phyloP scores from a whole-genome alignment of 1,140 invertebrate species.

The Philotrypesis tridentata region DNA sequence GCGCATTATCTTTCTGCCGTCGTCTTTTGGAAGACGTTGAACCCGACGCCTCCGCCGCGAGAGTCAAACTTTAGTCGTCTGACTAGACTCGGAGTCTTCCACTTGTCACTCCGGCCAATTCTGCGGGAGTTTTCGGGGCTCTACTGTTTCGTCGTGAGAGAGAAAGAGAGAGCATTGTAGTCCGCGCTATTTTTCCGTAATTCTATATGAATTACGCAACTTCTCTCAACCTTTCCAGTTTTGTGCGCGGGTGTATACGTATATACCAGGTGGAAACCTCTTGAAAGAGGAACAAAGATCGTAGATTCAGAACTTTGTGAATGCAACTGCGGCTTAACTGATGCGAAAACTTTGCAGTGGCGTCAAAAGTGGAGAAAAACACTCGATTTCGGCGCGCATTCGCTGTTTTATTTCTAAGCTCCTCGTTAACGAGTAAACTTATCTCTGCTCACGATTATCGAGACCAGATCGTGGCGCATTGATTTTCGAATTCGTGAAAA shows the following conservation, averaged over 20 bases:
- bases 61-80: not conserved
- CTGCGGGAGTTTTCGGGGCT: too few species aligned
- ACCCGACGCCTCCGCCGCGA: too few species aligned
- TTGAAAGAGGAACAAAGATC: not conserved
- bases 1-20: too few species aligned
- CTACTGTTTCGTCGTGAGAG: too few species aligned
- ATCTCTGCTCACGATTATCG: too few species aligned
- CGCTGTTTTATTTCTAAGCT: not conserved
- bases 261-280: not conserved
- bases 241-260: too few species aligned
- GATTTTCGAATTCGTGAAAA: too few species aligned
- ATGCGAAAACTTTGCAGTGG: not conserved
- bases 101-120: not conserved
- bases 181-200: not conserved
- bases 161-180: too few species aligned
- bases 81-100: not conserved
- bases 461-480: too few species aligned
- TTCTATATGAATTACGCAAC: not conserved
- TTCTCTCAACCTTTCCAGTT: not conserved
- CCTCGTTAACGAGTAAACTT: not conserved
- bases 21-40: too few species aligned
- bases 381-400: not conserved
- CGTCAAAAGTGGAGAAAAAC: not conserved
- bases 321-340: not conserved
- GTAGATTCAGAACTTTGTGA: not conserved